These are phyloP conservation scores for Callyntrura sp. DNA, from an alignment of 2,888 invertebrate genomes.

Conservation along the genomic window DNA sequence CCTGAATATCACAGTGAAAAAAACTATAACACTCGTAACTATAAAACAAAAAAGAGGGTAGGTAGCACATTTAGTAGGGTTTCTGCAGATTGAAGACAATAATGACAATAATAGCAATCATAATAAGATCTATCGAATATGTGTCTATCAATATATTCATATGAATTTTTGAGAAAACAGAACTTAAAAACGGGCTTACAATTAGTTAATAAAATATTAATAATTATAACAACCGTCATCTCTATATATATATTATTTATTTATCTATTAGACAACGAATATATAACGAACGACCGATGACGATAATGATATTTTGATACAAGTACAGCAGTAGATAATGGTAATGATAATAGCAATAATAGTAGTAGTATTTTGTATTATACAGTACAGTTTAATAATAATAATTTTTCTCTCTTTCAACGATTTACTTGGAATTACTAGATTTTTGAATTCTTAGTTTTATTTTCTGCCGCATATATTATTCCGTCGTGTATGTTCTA, in stretches of 20 bases:
- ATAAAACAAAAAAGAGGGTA: slow-evolving; percentile 52
- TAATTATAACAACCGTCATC: slow-evolving; percentile 29
- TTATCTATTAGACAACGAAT: slow-evolving; percentile 32
- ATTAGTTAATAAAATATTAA: slow-evolving; percentile 33
- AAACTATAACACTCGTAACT: slow-evolving; percentile 48
- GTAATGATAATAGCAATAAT: background rate
- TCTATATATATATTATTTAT: background rate
- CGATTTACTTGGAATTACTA: slow-evolving; percentile 23
- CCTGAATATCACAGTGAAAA: slow-evolving; percentile 64
- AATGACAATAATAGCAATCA: slow-evolving; percentile 12
- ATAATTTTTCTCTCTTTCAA: slow-evolving; percentile 13
- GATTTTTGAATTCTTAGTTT: background rate
- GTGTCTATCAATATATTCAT: background rate
- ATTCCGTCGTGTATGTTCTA: background rate
- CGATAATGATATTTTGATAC: background rate
- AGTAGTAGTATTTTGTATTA: background rate
- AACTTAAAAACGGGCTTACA: slow-evolving; percentile 10
- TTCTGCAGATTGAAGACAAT: slow-evolving; percentile 16
- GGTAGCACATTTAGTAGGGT: slow-evolving; percentile 13
- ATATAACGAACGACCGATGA: slow-evolving; percentile 35
- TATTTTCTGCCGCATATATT: background rate
- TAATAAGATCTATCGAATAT: slow-evolving; percentile 10
- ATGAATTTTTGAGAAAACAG: slow-evolving; percentile 16
- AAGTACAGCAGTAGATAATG: background rate
- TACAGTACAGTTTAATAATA: slow-evolving; percentile 13